phyloP scores from a whole-genome alignment of 2,888 invertebrate genomes.

The Agonopterix alstromeriana region DNA sequence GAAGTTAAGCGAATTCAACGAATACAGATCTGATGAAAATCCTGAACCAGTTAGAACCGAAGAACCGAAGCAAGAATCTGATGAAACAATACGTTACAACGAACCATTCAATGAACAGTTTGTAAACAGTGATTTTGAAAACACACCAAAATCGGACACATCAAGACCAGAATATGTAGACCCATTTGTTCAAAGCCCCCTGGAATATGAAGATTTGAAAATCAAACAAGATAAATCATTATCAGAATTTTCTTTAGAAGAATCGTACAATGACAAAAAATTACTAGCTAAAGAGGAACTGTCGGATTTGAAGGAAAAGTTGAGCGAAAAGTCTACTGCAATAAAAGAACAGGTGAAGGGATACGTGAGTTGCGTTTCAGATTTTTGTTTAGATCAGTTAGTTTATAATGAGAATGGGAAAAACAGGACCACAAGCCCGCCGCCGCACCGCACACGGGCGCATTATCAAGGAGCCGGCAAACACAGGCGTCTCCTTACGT shows the following conservation, averaged over 20 bases:
- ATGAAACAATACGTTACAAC: not conserved
- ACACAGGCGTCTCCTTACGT: too few relatives aligned
- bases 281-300: too few relatives aligned
- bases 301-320: constrained; percentile 9
- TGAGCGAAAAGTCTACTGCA: constrained; percentile 17
- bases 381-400: not conserved
- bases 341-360: constrained; percentile 18
- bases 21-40: constrained; percentile 16
- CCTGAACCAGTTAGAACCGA: constrained; percentile 14
- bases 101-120: not conserved
- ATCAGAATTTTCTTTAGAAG: constrained; percentile 51
- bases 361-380: constrained; percentile 26
- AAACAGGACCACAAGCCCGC: too few relatives aligned
- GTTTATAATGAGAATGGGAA: not conserved
- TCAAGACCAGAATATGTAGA: not conserved
- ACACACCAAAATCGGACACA: not conserved
- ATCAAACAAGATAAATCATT: constrained; percentile 37
- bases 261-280: constrained; percentile 5
- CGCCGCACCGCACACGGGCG: too few relatives aligned
- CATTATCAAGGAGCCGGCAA: too few relatives aligned
- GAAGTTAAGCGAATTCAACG: constrained; percentile 37
- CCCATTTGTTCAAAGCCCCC: not conserved
- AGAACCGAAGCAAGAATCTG: constrained; percentile 5
- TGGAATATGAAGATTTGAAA: not conserved
- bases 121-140: not conserved